Evolutionary conservation across 2,113 vertebrate species (phyloP), one percentile per base, ranked within the genome.

Genomic region (Panurus biarmicus): DNA sequence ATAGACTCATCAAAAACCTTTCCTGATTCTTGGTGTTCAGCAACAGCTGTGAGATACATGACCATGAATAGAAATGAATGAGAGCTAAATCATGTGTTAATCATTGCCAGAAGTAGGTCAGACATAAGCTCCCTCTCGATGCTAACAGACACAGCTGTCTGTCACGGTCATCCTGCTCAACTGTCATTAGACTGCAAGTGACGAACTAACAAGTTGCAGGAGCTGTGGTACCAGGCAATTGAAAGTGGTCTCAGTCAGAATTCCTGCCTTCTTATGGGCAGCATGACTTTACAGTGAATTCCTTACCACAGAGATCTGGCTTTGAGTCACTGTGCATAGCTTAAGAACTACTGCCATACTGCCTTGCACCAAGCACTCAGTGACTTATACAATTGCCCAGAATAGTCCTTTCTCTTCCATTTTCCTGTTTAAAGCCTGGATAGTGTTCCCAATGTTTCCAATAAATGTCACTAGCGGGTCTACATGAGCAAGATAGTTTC

Each of bases 81-180:
- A 94, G 92, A 95, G 54, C 58, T 85, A 96, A 96, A 95, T 96
- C 89, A 95, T 90, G 85, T 95, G 95, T 95, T 84, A 94, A 95
- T 97, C 73, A 91, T 94, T 94, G 87, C 85, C 83, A 96, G 96
- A 96, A 95, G 50, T 88, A 96, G 96, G 94, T 81, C 94, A 97
- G 92, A 95, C 75, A 66, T 35, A 84, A 94, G 75, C 92, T 91
- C 91, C 91, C 82, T 95, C 71, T 82, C 7, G 91, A 77, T 96
- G 85, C 94, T 96, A 80, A 70, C 85, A 85, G 90, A 72, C 70
- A 90, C 57, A 93, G 95, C 62, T 95, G 86, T 81, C 91, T 91
- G 74, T 95, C 84, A 87, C 16, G 29, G 92, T 94, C 87, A 95
- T 75, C 91, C 35, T 72, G 67, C 87, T 93, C 69, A 83, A 51